phyloP scores from a whole-genome alignment of 2,113 vertebrate species.

The Chauna torquata region DNA sequence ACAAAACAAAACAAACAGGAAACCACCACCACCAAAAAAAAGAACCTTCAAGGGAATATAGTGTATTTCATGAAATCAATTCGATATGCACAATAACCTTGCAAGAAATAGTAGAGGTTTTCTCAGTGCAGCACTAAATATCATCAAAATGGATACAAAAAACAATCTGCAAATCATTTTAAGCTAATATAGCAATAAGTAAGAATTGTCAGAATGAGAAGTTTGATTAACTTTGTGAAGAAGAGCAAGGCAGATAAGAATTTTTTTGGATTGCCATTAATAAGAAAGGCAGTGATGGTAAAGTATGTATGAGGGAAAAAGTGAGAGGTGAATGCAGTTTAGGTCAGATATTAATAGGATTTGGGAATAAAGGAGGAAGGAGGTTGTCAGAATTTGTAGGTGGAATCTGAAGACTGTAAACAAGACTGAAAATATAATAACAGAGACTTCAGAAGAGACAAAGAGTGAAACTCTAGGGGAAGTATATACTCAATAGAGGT shows the following conservation, averaged over 20 bases:
- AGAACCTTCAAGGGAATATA: neutral
- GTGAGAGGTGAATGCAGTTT: neutral
- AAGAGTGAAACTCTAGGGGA: neutral
- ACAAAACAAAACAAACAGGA: neutral
- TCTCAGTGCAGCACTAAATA: neutral
- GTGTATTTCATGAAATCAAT: neutral
- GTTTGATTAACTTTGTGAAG: neutral
- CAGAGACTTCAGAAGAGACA: neutral
- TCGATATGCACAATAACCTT: neutral
- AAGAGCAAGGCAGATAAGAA: neutral
- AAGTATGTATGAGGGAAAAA: neutral
- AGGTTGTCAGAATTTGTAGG: neutral
- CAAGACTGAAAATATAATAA: neutral
- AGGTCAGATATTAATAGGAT: constrained; percentile 8
- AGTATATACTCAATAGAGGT: neutral
- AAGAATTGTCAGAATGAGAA: neutral
- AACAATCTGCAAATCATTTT: neutral
- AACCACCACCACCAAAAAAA: neutral
- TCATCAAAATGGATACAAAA: neutral
- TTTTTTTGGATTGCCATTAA: neutral
- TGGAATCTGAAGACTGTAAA: neutral
- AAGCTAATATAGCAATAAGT: neutral
- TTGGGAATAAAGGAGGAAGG: constrained; percentile 24
- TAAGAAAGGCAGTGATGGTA: neutral
- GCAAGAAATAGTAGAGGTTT: neutral